phyloP scores from a whole-genome alignment of 2,888 invertebrate species.

The Pyrrhia umbra region DNA sequence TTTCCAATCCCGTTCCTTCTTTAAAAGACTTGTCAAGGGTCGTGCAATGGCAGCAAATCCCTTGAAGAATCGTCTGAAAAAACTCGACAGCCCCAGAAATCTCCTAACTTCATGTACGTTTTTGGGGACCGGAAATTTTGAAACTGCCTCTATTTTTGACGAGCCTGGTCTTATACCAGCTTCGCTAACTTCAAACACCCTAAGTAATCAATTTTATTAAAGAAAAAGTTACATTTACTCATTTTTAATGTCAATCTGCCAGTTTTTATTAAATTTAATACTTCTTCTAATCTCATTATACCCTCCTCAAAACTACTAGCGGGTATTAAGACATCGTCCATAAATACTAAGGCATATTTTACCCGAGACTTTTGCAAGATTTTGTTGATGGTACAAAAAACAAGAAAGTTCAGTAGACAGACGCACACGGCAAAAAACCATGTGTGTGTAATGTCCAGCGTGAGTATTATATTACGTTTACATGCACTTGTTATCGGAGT shows the following conservation, averaged over 20 bases:
- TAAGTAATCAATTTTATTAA: not conserved
- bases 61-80: constrained; percentile 10
- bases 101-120: constrained; percentile 12
- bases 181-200: not conserved
- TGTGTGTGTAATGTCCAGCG: too few relatives aligned
- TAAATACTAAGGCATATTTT: constrained; percentile 1
- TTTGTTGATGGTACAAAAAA: constrained; percentile 3
- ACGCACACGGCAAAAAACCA: too few relatives aligned
- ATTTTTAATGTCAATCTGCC: not conserved
- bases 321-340: not conserved
- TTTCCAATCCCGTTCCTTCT: constrained; percentile 3
- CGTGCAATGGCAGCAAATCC: constrained; percentile 4
- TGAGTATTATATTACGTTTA: too few relatives aligned
- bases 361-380: not conserved
- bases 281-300: not conserved
- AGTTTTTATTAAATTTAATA: not conserved
- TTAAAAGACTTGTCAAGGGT: constrained; percentile 5
- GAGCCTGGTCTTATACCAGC: constrained; percentile 1
- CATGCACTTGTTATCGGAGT: too few relatives aligned
- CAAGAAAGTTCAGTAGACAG: too few relatives aligned
- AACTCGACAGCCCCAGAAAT: constrained; percentile 13
- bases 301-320: not conserved
- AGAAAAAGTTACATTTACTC: not conserved
- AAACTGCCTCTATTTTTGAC: not conserved
- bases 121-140: constrained; percentile 2